A percentile compares a stretch with the other conserved stretches of the same genome.
Evolutionary conservation across 2,888 invertebrate species (phyloP).

Genomic region (Noctua janthe): DNA sequence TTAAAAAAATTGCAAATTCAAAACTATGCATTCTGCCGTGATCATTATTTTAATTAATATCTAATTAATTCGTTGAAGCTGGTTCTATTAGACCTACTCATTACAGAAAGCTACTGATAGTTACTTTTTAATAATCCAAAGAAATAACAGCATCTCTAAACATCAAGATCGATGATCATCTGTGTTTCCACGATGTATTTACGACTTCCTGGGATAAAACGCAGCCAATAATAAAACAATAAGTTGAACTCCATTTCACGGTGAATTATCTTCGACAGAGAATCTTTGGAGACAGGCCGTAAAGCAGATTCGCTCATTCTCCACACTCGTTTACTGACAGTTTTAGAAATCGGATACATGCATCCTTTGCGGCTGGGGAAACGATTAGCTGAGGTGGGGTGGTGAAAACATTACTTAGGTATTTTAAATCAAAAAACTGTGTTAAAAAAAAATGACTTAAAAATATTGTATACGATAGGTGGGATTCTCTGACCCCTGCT

Average conservation of each 20-base stretch:
- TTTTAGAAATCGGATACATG: constrained; percentile 52
- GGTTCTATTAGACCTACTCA: neutral
- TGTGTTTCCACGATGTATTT: constrained; percentile 48
- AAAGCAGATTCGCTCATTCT: constrained; percentile 56
- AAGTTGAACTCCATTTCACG: constrained; percentile 73
- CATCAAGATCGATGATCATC: constrained; percentile 20
- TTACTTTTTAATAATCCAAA: constrained; percentile 2
- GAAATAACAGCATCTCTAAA: neutral
- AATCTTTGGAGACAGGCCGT: constrained; percentile 59
- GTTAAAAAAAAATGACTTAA: too few relatives aligned
- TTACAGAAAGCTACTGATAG: neutral
- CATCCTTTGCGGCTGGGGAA: constrained; percentile 27
- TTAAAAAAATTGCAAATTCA: neutral
- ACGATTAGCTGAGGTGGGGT: constrained; percentile 13
- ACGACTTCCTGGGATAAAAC: constrained; percentile 69
- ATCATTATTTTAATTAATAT: neutral
- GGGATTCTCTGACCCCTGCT: too few relatives aligned
- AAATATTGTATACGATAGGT: too few relatives aligned
- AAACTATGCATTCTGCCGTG: neutral
- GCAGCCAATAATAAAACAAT: constrained; percentile 61
- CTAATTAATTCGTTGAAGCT: neutral
- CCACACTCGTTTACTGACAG: constrained; percentile 49
- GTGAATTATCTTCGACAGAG: constrained; percentile 68
- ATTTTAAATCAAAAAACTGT: neutral
- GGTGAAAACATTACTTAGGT: neutral